Conservation (phyloP, 2,797 vertebrate species). For the Rousettus madagascariensis region DNA sequence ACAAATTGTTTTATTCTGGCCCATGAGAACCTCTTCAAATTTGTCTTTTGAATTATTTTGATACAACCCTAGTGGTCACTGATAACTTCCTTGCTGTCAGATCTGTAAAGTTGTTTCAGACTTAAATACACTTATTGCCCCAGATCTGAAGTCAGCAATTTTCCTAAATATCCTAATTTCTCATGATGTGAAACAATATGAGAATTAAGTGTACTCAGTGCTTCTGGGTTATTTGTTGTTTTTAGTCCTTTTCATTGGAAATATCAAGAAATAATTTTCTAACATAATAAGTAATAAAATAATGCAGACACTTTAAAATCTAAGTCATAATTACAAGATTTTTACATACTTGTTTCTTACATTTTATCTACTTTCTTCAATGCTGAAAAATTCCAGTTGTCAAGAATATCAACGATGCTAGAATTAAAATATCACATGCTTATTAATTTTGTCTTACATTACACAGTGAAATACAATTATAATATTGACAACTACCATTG, state of each 20-base stretch:
- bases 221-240: not conserved
- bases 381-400: not conserved
- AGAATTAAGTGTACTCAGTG: not conserved
- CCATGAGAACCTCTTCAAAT: not conserved
- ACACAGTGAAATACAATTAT: conserved; percentile 17
- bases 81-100: not conserved
- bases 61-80: not conserved
- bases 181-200: not conserved
- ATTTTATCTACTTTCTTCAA: not conserved
- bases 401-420: not conserved
- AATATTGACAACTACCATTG: not conserved
- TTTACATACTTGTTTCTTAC: not conserved
- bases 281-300: not conserved
- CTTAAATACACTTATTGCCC: not conserved
- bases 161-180: not conserved
- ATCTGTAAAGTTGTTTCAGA: not conserved
- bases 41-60: not conserved
- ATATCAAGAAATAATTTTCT: not conserved
- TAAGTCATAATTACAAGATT: not conserved
- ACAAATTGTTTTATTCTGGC: not conserved
- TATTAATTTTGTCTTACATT: not conserved
- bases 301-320: not conserved
- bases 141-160: not conserved
- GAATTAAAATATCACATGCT: not conserved
- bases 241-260: not conserved